A percentile compares a stretch with the other conserved stretches of the same genome.
These are phyloP conservation scores for Myodes glareolus DNA, from an alignment of 2,113 vertebrate genomes.

Conservation along the genomic window DNA sequence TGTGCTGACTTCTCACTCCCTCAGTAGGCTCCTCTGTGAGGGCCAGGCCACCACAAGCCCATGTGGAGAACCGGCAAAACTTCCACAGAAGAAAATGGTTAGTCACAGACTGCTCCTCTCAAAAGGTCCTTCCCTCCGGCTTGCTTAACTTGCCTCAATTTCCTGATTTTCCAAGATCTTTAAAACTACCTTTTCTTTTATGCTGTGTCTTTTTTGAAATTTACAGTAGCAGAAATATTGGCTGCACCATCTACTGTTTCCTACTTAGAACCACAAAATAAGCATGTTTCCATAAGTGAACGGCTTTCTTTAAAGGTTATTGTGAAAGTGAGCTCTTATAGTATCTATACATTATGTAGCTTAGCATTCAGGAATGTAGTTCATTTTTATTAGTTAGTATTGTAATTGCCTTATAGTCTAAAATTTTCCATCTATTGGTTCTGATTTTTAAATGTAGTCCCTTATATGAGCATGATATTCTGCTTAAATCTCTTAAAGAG, in stretches of 20 bases:
- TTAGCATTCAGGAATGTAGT: neutral
- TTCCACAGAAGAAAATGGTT: slow-evolving; percentile 23
- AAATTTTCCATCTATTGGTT: neutral
- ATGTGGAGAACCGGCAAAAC: neutral
- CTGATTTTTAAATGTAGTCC: slow-evolving; percentile 1
- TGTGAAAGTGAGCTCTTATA: neutral
- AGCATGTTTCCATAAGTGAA: neutral
- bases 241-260: neutral
- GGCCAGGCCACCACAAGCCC: neutral
- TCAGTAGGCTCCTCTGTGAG: neutral
- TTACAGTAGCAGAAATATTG: neutral
- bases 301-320: neutral
- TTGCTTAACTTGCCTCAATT: neutral
- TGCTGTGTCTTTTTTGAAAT: neutral
- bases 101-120: slow-evolving; percentile 12
- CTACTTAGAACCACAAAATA: slow-evolving; percentile 28
- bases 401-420: neutral
- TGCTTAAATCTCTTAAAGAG: neutral
- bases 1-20: slow-evolving; percentile 33
- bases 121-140: neutral
- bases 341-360: neutral
- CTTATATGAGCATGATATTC: neutral
- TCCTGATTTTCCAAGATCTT: neutral
- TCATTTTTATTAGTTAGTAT: slow-evolving; percentile 9
- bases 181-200: slow-evolving; percentile 14